A percentile compares a stretch with the other conserved stretches of the same genome.
Evolutionary conservation across 2,888 invertebrate genomes (phyloP).

Genomic region (Drosophila limbata): DNA sequence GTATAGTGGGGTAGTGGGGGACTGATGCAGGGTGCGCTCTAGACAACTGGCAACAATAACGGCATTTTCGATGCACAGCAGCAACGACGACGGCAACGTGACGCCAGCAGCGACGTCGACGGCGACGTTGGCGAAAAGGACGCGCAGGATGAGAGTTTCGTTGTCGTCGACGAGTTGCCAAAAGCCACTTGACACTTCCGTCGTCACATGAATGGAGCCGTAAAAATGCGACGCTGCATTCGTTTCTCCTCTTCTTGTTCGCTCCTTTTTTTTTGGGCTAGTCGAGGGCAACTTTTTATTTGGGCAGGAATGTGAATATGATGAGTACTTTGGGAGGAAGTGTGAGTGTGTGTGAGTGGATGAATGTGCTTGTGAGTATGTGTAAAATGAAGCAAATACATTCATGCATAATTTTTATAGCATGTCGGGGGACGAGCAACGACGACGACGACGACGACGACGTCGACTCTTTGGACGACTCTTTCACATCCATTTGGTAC

Average conservation of each 20-base stretch:
- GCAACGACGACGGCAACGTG: neutral
- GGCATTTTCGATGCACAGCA: constrained; percentile 75
- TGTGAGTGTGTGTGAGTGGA: constrained; percentile 6
- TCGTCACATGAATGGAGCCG: constrained; percentile 81
- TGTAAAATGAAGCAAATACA: constrained; percentile 75
- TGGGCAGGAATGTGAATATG: constrained; percentile 64
- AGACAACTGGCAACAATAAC: constrained; percentile 81
- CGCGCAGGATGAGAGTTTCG: constrained; percentile 68
- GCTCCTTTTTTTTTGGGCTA: constrained; percentile 53
- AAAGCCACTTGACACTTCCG: constrained; percentile 81
- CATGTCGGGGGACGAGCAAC: constrained; percentile 55
- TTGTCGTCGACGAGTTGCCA: constrained; percentile 80
- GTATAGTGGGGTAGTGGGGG: neutral
- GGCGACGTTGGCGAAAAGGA: constrained; percentile 74
- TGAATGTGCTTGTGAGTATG: constrained; percentile 22
- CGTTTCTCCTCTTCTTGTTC: constrained; percentile 39
- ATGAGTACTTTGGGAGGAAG: constrained; percentile 13
- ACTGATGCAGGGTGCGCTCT: constrained; percentile 31
- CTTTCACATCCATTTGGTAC: constrained; percentile 46
- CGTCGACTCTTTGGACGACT: neutral
- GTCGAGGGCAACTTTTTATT: constrained; percentile 77
- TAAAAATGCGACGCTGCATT: constrained; percentile 79
- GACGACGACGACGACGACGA: constrained; percentile 1
- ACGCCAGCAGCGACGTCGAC: constrained; percentile 18
- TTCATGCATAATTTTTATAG: constrained; percentile 80